Base-by-base conservation (phyloP, 2,113 vertebrate genomes). In the Acrocephalus arundinaceus region DNA sequence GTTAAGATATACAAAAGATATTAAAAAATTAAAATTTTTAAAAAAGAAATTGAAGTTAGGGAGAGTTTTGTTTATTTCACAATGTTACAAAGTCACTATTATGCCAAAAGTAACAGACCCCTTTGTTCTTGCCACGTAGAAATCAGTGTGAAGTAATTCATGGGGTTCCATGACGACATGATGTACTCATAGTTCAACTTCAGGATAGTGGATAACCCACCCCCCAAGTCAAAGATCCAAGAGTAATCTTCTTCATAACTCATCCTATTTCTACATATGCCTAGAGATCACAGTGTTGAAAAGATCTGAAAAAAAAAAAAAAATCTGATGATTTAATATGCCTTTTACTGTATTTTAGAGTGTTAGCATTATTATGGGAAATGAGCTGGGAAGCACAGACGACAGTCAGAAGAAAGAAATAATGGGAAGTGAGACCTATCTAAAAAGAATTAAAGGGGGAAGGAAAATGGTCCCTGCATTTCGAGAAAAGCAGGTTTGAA, bases 31-130 rank as follows among this genome's bases (percentile, higher is more conserved):
- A 16, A 16, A 12, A 37, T n/a, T 35, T 35, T 35, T 35, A 35
- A 52, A 15, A 14, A 27, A 28, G 0, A 43, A 41, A 39, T 6
- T 6, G 6, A 66, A 57, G 9, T 9, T 3, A n/a, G 3, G 1
- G 7, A 30, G 4, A 39, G 11, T 30, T n/a, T 5, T 30, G 7
- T 55, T 61, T 79, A n/a, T 74, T 77, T 87, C 37, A 58, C 19
- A 71, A 6, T n/a, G 35, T 35, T 48, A 39, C 3, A 74, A 48
- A n/a, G 2, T 67, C 31, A 43, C 3, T 74, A 5, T 58, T 62
- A 45, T 43, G 23, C 4, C n/a, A 65, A 66, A 82, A 68, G 25
- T 41, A 70, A 25, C 2, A 27, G 28, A 77, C 3, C 49, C 4
- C 71, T 11, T 55, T 67, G 27, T n/a, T 9, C 21, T 73, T 55